Conservation (phyloP, 1,140 invertebrate genomes). For the Agrilus planipennis region DNA sequence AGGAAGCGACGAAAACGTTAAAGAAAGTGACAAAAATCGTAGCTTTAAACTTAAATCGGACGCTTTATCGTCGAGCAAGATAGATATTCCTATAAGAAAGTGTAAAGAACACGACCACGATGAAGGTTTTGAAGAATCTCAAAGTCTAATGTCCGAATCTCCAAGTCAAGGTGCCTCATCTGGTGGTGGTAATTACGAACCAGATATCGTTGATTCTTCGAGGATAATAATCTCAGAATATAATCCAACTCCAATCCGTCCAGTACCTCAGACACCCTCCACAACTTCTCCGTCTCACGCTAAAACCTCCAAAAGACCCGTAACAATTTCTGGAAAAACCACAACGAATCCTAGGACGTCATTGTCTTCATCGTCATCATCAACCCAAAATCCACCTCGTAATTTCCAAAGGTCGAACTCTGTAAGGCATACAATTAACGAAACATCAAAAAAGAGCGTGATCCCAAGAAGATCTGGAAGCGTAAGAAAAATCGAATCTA, state of each 20-base stretch:
- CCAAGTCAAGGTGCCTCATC: slow-evolving; percentile 42
- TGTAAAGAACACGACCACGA: slow-evolving; percentile 45
- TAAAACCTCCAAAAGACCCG: too few species aligned
- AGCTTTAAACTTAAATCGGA: too few species aligned
- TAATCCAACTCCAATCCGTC: not conserved
- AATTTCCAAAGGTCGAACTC: slow-evolving; percentile 8
- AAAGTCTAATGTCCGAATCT: slow-evolving; percentile 72
- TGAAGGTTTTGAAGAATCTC: slow-evolving; percentile 83
- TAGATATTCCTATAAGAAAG: slow-evolving; percentile 23
- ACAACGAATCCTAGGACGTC: not conserved
- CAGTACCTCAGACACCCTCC: too few species aligned
- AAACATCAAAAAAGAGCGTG: slow-evolving; percentile 13
- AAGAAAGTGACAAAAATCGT: too few species aligned
- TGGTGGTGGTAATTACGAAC: slow-evolving; percentile 25
- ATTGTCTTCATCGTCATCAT: not conserved
- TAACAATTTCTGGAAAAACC: not conserved
- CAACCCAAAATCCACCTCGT: not conserved
- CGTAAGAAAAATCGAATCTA: slow-evolving; percentile 29
- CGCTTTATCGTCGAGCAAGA: too few species aligned
- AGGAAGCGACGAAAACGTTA: slow-evolving; percentile 49
- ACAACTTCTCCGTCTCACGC: too few species aligned
- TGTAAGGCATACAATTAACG: slow-evolving; percentile 9
- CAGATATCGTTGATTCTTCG: slow-evolving; percentile 13
- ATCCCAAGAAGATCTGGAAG: slow-evolving; percentile 30
- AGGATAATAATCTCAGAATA: slow-evolving; percentile 1